These are phyloP conservation scores for Apodemia hepburni DNA, from an alignment of 2,888 invertebrate species.

Conservation along the genomic window DNA sequence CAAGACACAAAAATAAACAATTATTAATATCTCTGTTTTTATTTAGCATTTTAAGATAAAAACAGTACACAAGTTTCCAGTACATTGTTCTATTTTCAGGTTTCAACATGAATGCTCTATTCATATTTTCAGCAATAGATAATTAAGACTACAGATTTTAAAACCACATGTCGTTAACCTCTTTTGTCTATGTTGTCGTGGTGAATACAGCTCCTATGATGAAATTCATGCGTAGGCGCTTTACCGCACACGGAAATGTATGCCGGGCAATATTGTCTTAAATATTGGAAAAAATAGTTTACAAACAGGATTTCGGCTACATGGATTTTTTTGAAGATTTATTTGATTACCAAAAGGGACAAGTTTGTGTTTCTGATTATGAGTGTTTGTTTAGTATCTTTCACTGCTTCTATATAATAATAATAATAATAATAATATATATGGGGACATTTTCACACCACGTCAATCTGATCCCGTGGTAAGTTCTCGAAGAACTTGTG, in stretches of 20 bases:
- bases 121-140: constrained; percentile 1
- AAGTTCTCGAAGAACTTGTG: no score
- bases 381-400: no score
- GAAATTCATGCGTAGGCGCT: neutral
- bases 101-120: neutral
- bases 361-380: no score
- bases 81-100: constrained; percentile 8
- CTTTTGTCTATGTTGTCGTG: constrained; percentile 3
- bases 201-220: constrained; percentile 1
- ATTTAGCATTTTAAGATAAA: neutral
- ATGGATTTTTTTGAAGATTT: no score
- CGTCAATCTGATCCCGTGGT: no score
- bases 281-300: no score
- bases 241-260: constrained; percentile 6
- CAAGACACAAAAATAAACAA: neutral
- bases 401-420: no score
- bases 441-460: no score
- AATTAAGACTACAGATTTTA: constrained; percentile 10
- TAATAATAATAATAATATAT: no score
- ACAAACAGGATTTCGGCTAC: no score
- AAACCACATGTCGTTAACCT: constrained; percentile 14
- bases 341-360: no score
- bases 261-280: neutral
- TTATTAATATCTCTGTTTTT: neutral
- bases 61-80: constrained; percentile 4